Evolutionary conservation across 2,888 invertebrate species (phyloP), one percentile per base, ranked within the genome.

Genomic region (Magallana nippona): DNA sequence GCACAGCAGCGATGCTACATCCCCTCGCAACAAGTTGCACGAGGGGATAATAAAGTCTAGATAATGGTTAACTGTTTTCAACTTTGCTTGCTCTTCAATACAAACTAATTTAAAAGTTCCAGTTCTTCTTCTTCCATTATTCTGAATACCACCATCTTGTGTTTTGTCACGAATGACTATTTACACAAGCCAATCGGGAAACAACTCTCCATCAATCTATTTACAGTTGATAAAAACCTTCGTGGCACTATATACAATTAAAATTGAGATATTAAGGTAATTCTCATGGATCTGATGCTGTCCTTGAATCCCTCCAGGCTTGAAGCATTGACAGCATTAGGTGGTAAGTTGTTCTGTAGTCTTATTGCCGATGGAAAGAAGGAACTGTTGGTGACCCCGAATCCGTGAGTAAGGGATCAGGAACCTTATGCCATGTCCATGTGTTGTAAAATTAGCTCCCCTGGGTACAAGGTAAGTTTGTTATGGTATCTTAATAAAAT

Each of bases 381-480:
- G 27, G 22, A n/a, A 58, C 58, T 79, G 22, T 79, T 58, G 27
- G 58, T 80, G 80, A 27, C 58, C 27, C 27, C 57, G 79, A 55
- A n/a, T 79, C 57, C 57, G 27, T 57, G 80, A 80, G 58, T 80
- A 80, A 57, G 19, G 58, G n/a, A 17, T n/a, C 32, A 55, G 55
- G 78, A 78, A 55, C 19, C 55, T 58, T 22, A 56, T 13, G 56
- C 58, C 80, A 80, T 80, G 15, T 80, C 58, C 80, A 5, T 13
- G 27, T 80, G 1, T 57, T 57, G 58, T 56, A 58, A 57, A 80
- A 22, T 58, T 58, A 27, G 80, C 17, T 80, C 3, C 13, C 10
- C 27, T 80, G 22, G 32, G 58, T 27, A 57, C 57, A 79, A 79
- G 79, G 56, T 55, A 79, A 56, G 79, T 56, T 19, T 56, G 79